Evolutionary conservation across 2,113 vertebrate species (phyloP), one percentile per base, ranked within the genome.

Genomic region (Mystacornis crossleyi): DNA sequence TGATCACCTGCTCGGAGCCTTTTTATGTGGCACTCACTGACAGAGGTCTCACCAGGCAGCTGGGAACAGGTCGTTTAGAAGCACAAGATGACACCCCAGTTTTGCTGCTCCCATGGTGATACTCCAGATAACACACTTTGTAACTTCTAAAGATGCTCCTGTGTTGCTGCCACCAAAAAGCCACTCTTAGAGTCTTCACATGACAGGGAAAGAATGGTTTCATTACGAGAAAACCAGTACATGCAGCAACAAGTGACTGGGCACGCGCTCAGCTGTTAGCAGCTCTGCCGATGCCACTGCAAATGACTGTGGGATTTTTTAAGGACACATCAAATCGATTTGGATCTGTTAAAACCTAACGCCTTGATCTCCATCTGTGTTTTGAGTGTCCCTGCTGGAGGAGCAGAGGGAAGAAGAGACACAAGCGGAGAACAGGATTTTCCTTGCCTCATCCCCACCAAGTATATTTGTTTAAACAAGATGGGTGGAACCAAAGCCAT

Each of bases 401-500:
- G 57, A 96, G 84, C 90, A 96, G 93, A 95, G 93, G 95, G 91
- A 96, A 93, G 93, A 26, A 51, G 90, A 84, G 90, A 89, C 14
- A 67, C 81, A 72, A 90, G 85, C 45, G 6, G 91, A 66, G 95
- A 96, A 91, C 96, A 96, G 95, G 95, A 96, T 96, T 95, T 96
- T 97, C 96, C 92, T 95, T 93, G 95, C 96, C 88, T 95, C 83
- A 86, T 91, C 48, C 92, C 67, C 93, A 92, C 36, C 34, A 43
- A 93, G 60, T 40, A 8, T 67, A 50, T 95, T 96, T 97, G 88
- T 93, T 96, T 91, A 95, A 96, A 93, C 79, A 89, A 95, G 90
- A 90, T 55, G 93, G 96, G 96, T 92, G 96, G 96, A 93, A 94
- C 92, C 2, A 0, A 88, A 96, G 96, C 74, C 88, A 95, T 55